A percentile compares a stretch with the other conserved stretches of the same genome.
Evolutionary conservation across 2,888 invertebrate genomes (phyloP).

Genomic region (Drosophila neonasuta): DNA sequence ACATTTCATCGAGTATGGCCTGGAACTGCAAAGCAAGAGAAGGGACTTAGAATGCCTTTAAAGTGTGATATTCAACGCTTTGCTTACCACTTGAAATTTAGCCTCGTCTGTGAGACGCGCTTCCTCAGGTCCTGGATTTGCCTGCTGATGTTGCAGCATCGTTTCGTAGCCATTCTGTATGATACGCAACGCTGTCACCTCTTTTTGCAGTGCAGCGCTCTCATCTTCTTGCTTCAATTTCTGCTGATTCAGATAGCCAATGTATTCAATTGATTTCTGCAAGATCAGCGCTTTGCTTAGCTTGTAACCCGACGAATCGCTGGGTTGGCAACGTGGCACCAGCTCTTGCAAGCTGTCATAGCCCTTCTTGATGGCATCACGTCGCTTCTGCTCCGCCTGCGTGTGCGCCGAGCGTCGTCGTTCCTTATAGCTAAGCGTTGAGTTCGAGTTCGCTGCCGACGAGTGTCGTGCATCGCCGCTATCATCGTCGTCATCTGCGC

Average conservation of each 20-base stretch:
- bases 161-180: constrained; percentile 98
- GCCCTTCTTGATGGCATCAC: constrained; percentile 98
- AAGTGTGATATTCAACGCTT: fast-evolving
- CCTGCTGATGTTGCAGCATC: constrained; percentile 97
- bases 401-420: constrained; percentile 97
- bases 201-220: constrained; percentile 92
- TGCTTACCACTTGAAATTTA: constrained; percentile 96
- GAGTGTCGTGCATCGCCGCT: constrained; percentile 84
- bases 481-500: constrained; percentile 85
- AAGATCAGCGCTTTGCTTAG: constrained; percentile 96
- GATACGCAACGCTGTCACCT: constrained; percentile 95
- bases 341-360: constrained; percentile 96
- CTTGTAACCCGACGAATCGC: constrained; percentile 95
- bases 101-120: constrained; percentile 96
- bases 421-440: constrained; percentile 93
- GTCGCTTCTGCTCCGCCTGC: constrained; percentile 96
- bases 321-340: constrained; percentile 96
- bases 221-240: constrained; percentile 98
- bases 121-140: constrained; percentile 93
- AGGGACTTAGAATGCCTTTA: not conserved
- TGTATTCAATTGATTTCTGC: constrained; percentile 96
- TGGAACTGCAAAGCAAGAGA: constrained; percentile 87
- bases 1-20: constrained; percentile 96
- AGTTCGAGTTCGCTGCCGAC: constrained; percentile 67
- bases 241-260: constrained; percentile 94